Evolutionary conservation across 2,888 invertebrate species (phyloP).

Genomic region (Bursaphelenchus okinawaensis): DNA sequence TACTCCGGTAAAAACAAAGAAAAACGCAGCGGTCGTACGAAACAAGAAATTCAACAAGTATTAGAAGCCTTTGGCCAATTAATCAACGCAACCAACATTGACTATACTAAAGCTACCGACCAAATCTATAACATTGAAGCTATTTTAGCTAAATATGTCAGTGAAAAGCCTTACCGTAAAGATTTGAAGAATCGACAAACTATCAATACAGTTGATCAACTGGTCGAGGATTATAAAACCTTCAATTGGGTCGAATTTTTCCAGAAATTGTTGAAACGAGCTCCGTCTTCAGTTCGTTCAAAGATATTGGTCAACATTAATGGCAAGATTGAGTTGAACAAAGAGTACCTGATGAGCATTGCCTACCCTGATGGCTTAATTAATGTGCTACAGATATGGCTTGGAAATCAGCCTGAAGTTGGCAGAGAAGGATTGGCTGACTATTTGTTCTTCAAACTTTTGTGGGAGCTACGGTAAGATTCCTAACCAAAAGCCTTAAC

Average conservation of each 20-base stretch:
- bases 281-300: not conserved
- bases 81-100: not conserved
- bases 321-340: not conserved
- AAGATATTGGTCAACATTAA: no score
- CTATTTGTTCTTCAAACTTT: constrained; percentile 35
- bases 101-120: not conserved
- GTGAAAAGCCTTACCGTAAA: not conserved
- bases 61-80: not conserved
- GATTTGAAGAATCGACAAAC: not conserved
- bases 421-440: constrained; percentile 31
- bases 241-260: not conserved
- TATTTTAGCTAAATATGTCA: not conserved
- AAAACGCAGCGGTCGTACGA: not conserved
- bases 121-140: not conserved
- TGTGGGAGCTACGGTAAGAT: constrained; percentile 11
- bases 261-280: not conserved
- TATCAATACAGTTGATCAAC: not conserved
- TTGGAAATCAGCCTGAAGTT: constrained; percentile 7
- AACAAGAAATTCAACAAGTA: not conserved
- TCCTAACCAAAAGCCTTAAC: no score
- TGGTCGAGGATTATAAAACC: not conserved
- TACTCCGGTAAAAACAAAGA: not conserved
- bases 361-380: not conserved
- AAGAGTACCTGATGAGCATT: not conserved
- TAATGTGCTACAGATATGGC: not conserved